Evolutionary conservation across 2,888 invertebrate species (phyloP), one percentile per base, ranked within the genome.

Genomic region (Lycocerus yunnanus): DNA sequence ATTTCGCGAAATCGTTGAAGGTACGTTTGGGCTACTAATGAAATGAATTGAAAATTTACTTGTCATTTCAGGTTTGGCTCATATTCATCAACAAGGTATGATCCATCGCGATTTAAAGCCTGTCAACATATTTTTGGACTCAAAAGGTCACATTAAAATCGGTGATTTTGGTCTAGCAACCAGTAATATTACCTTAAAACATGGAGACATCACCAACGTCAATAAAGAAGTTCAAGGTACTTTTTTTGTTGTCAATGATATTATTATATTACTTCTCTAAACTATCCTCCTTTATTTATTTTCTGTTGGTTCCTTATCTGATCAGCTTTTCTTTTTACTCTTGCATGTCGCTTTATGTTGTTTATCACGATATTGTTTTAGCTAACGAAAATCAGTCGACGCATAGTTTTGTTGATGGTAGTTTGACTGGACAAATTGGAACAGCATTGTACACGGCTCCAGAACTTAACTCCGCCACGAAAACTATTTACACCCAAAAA

Each of bases 101-200:
- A 95, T 95, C 71, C 95, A 97, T 84, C 88, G 95, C 68, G 95
- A 96, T 82, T 85, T 95, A 78, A 96, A 95, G 84, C 95, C 95
- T 0, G 97, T 94, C 0, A 99, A 99, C 84, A 97, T 99, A 83
- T 98, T 99, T 87, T 90, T 99, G 84, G 98, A 98, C 85, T 94
- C 93, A 1, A 94, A 95, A 80, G 97, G 98, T 87, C 96, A 97
- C 85, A 97, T 97, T 1, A 99, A 99, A 89, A 99, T 99, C 79
- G 99, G 98, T 11, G 99, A 99, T 87, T 99, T 99, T 86, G 99
- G 99, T 13, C 89, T 99, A 2, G 98, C 99, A 0, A 98, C 97
- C 0, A 95, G 94, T 0, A 93, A 91, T 80, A 90, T 93, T 68
- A 81, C 85, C 66, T 78, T 81, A 2, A 82, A 82, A 80, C 78